Base-by-base conservation (phyloP, 2,888 invertebrate genomes). In the Xanthia togata region DNA sequence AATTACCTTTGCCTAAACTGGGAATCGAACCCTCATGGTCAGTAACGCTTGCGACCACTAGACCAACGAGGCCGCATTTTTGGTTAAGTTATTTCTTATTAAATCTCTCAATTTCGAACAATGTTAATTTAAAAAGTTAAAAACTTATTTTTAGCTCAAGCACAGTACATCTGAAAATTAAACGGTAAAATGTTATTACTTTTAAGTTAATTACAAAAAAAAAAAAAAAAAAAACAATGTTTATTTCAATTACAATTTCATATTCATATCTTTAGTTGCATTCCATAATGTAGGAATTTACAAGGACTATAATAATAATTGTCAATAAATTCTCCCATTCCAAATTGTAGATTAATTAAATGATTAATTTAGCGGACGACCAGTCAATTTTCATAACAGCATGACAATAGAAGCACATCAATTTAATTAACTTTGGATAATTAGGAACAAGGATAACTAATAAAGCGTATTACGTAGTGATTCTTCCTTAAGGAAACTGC, bases 391-490 rank as follows among this genome's bases (percentile, higher is more conserved):
- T 23, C 59, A 17, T n/a, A 44, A 62, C 38, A 47, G 60, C 26
- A 20, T 62, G 62, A 79, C 70, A 62, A 79, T 63, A 71, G 47
- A 70, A 55, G 62, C 41, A 62, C 12, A 9, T n/a, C 4, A n/a
- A 47, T 47, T 63, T 55, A 79, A 78, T 78, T 80, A 63, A 50
- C n/a, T 80, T 53, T 20, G 1, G 9, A n/a, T 77, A 55, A 71
- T 77, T 55, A 62, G n/a, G 73, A 31, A 63, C 31, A 50, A 50
- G 63, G 81, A 55, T 55, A 35, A 80, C 53, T 17, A 63, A 55
- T 41, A 23, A 47, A 79, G 23, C 50, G 26, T 53, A 62, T 31
- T 60, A 26, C 60, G 17, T 17, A 44, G 14, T 41, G 47, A 55
- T 47, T 47, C 17, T 35, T 64, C 50, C 17, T 44, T 14, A 20